phyloP scores from a whole-genome alignment of 2,797 vertebrate genomes.

The Poecilia picta region DNA sequence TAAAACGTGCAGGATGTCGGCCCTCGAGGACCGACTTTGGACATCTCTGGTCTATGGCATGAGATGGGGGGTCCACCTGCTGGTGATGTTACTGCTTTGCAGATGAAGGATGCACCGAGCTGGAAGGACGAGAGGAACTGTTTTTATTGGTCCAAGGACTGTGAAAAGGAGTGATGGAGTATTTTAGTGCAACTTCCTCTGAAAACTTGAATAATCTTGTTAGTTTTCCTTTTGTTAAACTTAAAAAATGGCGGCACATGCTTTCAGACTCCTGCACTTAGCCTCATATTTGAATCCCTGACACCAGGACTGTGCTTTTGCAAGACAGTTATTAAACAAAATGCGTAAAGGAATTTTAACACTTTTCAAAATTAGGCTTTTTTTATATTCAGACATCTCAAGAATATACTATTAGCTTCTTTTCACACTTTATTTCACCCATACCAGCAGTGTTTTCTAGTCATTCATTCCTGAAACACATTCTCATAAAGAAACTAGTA shows the following conservation, averaged over 20 bases:
- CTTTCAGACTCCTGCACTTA: slow-evolving; percentile 54
- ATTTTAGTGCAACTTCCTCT: slow-evolving; percentile 60
- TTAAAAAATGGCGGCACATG: slow-evolving; percentile 61
- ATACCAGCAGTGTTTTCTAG: slow-evolving; percentile 39
- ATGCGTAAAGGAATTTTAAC: slow-evolving; percentile 45
- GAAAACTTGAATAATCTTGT: slow-evolving; percentile 77
- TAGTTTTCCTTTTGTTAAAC: slow-evolving; percentile 46
- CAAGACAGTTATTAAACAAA: slow-evolving; percentile 38
- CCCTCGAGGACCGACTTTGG: neutral
- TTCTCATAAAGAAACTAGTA: slow-evolving; percentile 15
- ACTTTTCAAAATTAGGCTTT: slow-evolving; percentile 6
- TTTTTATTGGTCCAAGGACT: slow-evolving; percentile 59
- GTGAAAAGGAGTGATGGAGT: slow-evolving; percentile 58
- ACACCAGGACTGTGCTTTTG: slow-evolving; percentile 5
- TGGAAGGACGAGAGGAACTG: slow-evolving; percentile 40
- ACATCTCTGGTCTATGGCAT: neutral
- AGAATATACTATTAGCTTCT: slow-evolving; percentile 12
- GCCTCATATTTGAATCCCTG: slow-evolving; percentile 17
- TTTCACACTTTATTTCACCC: slow-evolving; percentile 11
- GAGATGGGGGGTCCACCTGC: slow-evolving; percentile 46
- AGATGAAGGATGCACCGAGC: slow-evolving; percentile 36
- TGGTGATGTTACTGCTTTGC: slow-evolving; percentile 43
- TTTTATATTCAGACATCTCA: slow-evolving; percentile 25
- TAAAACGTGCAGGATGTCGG: no score
- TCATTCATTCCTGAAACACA: slow-evolving; percentile 10